phyloP scores from a whole-genome alignment of 1,140 invertebrate species.

The Dufourea novaeangliae region DNA sequence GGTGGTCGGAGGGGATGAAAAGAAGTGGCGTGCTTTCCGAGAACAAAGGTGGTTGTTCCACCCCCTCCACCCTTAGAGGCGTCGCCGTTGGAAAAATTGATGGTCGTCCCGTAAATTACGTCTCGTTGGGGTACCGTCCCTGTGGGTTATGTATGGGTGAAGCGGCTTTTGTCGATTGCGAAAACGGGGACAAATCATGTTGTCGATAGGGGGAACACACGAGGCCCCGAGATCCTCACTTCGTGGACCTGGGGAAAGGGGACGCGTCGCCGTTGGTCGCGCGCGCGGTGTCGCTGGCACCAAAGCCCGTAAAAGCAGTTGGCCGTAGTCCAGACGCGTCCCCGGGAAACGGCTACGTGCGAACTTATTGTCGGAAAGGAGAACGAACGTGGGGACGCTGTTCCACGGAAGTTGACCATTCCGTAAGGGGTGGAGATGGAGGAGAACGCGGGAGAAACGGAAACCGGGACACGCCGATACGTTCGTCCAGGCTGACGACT shows the following conservation, averaged over 20 bases:
- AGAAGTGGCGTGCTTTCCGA: no score
- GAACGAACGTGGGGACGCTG: conserved; percentile 24
- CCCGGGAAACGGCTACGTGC: conserved; percentile 36
- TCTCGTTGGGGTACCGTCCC: conserved; percentile 18
- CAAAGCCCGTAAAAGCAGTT: conserved; percentile 61
- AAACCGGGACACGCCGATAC: conserved; percentile 14
- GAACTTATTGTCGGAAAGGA: conserved; percentile 61
- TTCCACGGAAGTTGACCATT: conserved; percentile 56
- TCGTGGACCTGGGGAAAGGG: no score
- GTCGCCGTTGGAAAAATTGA: conserved; percentile 18
- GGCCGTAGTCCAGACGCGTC: conserved; percentile 64
- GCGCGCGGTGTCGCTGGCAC: conserved; percentile 45
- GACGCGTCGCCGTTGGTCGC: not conserved
- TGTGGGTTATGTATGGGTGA: conserved; percentile 17
- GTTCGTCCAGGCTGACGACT: conserved; percentile 21
- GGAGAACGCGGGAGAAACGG: conserved; percentile 25
- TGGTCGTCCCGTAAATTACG: conserved; percentile 11
- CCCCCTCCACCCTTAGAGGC: no score
- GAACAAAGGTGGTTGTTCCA: not conserved
- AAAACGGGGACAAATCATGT: conserved; percentile 61
- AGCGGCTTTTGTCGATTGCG: conserved; percentile 41
- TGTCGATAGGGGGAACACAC: conserved; percentile 48
- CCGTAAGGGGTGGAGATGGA: no score
- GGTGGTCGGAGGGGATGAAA: no score
- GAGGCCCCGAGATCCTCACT: no score